Evolutionary conservation across 1,140 invertebrate species (phyloP), one percentile per base, ranked within the genome.

Genomic region (Bombus consobrinus): DNA sequence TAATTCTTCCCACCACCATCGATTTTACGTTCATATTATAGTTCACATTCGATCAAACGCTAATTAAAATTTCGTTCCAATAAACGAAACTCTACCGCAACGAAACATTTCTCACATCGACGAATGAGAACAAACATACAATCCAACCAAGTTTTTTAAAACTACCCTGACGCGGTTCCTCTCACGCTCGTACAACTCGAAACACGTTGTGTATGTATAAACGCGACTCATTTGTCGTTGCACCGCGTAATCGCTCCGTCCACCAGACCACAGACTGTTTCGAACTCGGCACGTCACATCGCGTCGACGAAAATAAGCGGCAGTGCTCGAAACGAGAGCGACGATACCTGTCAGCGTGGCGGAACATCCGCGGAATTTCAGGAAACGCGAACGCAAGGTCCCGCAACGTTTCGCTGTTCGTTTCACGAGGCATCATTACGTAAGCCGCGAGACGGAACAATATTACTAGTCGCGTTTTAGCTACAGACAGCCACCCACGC

Each of bases 401-500:
- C 41, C 81, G 81, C 12, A 43, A 57, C 71, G 41, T 2, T 39
- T 13, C 25, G 34, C 43, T 34, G 43, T 59, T 32, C 57, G 34
- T 83, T 53, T 41, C 5, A 28, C 73, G 71, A 74, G 5, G 2
- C 34, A 3, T 59, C 37, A 6, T 82, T 74, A 74, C 39, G 37
- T 37, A 82, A 82, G 22, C 12, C 43, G 43, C 80, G 12, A 59
- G 87, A 75, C 18, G 64, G 68, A 9, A 82, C 87, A 87, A 89
- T 89, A 90, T 89, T 89, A 87, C 68, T 41, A 62, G 59, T 22
- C 80, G 73, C 78, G 37, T 81, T 69, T 89, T 86, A 89, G 81
- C 76, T 85, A 83, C 85, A 86, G 87, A 89, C 91, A 90, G 84
- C 88, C 92, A 92, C 92, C 93, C 90, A 93, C 92, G 90, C 90